A percentile compares a stretch with the other conserved stretches of the same genome.
Conservation (phyloP, 2,797 vertebrate species). For the Falco peregrinus region DNA sequence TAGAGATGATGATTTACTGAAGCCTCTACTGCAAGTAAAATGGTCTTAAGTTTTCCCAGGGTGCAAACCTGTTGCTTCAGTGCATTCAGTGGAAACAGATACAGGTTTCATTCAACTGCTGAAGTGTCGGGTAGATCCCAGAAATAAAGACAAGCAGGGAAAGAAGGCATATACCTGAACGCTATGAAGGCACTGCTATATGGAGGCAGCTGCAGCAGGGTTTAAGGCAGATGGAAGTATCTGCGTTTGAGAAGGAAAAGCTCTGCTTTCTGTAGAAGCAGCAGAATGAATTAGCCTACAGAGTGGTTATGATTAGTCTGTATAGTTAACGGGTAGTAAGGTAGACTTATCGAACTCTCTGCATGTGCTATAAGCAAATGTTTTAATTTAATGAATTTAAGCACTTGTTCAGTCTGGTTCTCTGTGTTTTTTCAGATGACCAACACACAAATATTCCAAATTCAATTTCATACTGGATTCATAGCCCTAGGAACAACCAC, state of each 20-base stretch:
- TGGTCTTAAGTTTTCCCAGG: not conserved
- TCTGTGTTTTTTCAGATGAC: constrained; percentile 82
- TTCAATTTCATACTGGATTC: constrained; percentile 98
- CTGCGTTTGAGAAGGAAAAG: not conserved
- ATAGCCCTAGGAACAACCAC: constrained; percentile 88
- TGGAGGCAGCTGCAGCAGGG: not conserved
- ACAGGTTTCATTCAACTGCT: rapidly evolving
- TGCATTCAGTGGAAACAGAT: not conserved
- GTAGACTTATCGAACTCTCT: not conserved
- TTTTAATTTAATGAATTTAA: not conserved
- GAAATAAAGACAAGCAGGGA: not conserved
- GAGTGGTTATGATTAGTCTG: not conserved
- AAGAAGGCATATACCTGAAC: rapidly evolving
- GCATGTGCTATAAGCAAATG: not conserved
- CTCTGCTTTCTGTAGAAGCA: not conserved
- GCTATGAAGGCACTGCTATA: not conserved
- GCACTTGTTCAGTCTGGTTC: not conserved
- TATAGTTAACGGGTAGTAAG: not conserved
- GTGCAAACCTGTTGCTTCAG: not conserved
- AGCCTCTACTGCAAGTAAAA: not conserved
- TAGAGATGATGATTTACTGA: not conserved
- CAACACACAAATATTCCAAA: constrained; percentile 98
- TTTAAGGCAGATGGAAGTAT: not conserved
- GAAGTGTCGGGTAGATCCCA: not conserved
- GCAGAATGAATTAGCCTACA: not conserved